Percentiles rank a stretch among this genome's conserved stretches.
phyloP scores from a whole-genome alignment of 2,113 vertebrate species.

The Fulica atra region DNA sequence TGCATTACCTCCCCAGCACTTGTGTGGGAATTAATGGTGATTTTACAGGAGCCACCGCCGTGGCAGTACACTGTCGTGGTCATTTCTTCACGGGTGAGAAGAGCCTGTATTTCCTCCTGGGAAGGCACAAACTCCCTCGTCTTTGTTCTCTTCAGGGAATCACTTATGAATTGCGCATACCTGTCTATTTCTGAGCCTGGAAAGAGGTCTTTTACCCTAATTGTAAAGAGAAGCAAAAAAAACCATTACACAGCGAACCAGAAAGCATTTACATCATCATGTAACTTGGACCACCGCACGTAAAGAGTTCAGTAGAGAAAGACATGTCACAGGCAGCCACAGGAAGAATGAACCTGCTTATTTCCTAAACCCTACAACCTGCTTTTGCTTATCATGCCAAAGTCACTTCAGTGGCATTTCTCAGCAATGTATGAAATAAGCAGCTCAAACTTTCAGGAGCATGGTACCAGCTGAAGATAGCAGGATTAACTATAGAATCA shows the following conservation, averaged over 20 bases:
- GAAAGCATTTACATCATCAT: background rate
- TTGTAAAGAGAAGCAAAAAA: background rate
- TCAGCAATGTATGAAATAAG: background rate
- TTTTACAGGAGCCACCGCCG: conserved; percentile 92
- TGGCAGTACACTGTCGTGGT: conserved; percentile 92
- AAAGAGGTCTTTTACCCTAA: conserved; percentile 86
- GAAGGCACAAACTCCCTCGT: conserved; percentile 90
- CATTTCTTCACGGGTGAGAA: conserved; percentile 90
- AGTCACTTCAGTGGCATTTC: background rate
- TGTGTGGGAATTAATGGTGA: conserved; percentile 94
- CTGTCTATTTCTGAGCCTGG: conserved; percentile 86
- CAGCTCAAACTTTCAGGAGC: background rate
- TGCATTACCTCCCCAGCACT: conserved; percentile 88
- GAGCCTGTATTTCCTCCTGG: conserved; percentile 90
- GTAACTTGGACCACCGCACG: background rate
- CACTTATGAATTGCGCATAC: conserved; percentile 85
- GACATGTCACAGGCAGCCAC: background rate
- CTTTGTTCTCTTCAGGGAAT: conserved; percentile 92
- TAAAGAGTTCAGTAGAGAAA: background rate
- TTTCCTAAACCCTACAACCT: background rate
- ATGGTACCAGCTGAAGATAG: background rate
- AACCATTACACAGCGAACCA: background rate
- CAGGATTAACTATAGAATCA: background rate
- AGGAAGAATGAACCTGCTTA: background rate
- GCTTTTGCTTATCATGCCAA: background rate